These are phyloP conservation scores for Rachycentron canadum DNA, from an alignment of 2,797 vertebrate genomes.

Conservation along the genomic window DNA sequence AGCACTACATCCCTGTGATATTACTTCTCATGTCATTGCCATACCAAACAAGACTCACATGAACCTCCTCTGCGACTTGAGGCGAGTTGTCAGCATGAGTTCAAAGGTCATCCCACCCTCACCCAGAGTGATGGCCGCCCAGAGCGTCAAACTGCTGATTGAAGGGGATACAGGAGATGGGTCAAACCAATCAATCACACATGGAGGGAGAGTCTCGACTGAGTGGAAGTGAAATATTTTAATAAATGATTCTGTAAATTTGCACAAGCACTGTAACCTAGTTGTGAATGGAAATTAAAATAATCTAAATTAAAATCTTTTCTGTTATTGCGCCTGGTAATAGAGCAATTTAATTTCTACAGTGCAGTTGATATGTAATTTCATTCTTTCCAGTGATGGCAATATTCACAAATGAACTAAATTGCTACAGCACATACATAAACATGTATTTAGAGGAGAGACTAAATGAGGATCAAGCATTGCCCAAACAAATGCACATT, in stretches of 20 bases:
- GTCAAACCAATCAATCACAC: conserved; percentile 66
- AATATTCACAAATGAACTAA: conserved; percentile 41
- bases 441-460: conserved; percentile 17
- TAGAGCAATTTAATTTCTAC: conserved; percentile 49
- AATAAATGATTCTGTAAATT: conserved; percentile 27
- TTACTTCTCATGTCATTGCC: conserved; percentile 57
- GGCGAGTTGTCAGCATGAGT: conserved; percentile 69
- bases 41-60: conserved; percentile 52
- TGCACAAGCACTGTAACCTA: conserved; percentile 8
- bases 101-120: conserved; percentile 58
- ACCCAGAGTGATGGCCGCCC: conserved; percentile 46
- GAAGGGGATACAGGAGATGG: conserved; percentile 19
- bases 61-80: conserved; percentile 44
- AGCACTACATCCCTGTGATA: conserved; percentile 18
- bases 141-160: conserved; percentile 20
- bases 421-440: conserved; percentile 18
- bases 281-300: conserved; percentile 42
- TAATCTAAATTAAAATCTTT: conserved; percentile 66
- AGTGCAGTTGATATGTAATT: conserved; percentile 39
- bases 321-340: conserved; percentile 36
- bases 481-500: conserved; percentile 31
- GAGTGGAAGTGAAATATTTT: neutral
- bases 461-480: conserved; percentile 26
- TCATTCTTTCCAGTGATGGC: conserved; percentile 42
- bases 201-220: neutral